These are phyloP conservation scores for Anabacerthia variegaticeps DNA, from an alignment of 2,797 vertebrate species.

Conservation along the genomic window DNA sequence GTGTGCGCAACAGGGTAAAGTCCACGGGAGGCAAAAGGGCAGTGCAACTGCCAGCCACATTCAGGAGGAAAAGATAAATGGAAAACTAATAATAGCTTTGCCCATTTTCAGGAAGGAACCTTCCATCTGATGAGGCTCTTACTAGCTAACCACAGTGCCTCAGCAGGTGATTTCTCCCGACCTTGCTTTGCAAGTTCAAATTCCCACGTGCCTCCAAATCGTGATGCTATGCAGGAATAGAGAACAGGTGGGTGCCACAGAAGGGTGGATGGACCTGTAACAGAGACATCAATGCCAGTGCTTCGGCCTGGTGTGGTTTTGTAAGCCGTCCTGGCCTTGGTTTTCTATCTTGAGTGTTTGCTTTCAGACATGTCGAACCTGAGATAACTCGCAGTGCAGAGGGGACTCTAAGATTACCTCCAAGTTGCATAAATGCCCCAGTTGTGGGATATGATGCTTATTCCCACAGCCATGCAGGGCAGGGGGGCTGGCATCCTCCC, in stretches of 20 bases:
- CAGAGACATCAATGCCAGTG: neutral
- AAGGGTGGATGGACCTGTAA: neutral
- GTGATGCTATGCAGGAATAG: neutral
- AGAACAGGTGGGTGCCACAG: neutral
- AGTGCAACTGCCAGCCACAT: neutral
- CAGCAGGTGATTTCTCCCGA: neutral
- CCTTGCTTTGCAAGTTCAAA: neutral
- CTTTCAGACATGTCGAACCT: neutral
- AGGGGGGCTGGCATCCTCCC: neutral
- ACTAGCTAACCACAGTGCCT: neutral
- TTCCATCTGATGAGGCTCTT: neutral
- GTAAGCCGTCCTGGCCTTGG: neutral
- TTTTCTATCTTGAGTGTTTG: neutral
- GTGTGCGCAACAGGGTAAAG: neutral
- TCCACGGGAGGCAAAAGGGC: conserved; percentile 20
- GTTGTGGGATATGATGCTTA: neutral
- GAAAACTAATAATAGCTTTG: conserved; percentile 61
- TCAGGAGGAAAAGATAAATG: conserved; percentile 33
- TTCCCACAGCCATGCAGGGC: neutral
- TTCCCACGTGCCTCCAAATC: neutral
- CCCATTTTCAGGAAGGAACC: conserved; percentile 12
- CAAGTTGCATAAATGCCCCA: neutral
- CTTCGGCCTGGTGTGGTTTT: neutral
- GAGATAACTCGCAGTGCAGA: neutral
- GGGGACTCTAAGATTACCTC: neutral